These are phyloP conservation scores for Edolisoma coerulescens DNA, from an alignment of 2,113 vertebrate species.

Conservation along the genomic window DNA sequence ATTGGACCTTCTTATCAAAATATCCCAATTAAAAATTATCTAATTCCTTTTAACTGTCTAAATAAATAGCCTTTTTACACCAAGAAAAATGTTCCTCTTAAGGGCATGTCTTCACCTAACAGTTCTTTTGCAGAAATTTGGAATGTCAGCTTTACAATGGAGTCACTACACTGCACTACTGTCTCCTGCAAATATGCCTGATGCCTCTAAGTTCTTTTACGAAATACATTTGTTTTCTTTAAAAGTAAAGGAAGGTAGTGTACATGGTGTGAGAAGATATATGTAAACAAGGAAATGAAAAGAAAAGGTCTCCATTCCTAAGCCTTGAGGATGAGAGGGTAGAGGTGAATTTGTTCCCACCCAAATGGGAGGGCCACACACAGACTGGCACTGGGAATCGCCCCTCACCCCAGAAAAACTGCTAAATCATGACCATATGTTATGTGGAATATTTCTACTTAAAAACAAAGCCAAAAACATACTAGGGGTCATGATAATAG, in stretches of 20 bases:
- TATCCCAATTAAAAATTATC: not conserved
- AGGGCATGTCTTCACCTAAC: not conserved
- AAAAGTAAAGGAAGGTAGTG: not conserved
- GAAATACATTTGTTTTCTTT: not conserved
- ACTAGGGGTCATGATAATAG: not conserved
- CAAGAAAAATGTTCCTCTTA: not conserved
- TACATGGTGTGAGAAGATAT: not conserved
- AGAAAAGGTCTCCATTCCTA: not conserved
- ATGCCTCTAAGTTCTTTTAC: not conserved
- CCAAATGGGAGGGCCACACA: not conserved
- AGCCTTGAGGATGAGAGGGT: not conserved
- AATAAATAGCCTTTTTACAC: not conserved
- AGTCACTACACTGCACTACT: fast-evolving
- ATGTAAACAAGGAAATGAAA: not conserved
- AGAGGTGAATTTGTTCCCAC: not conserved
- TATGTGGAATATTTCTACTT: not conserved
- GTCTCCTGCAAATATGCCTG: fast-evolving
- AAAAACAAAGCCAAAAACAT: not conserved
- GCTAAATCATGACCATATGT: not conserved
- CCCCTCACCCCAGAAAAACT: not conserved
- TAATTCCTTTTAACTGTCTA: not conserved
- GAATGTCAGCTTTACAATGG: not conserved
- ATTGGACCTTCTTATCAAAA: not conserved
- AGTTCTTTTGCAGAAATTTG: not conserved
- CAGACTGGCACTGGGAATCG: not conserved